Evolutionary conservation across 2,113 vertebrate genomes (phyloP), one percentile per base, ranked within the genome.

Genomic region (Oryzias celebensis): DNA sequence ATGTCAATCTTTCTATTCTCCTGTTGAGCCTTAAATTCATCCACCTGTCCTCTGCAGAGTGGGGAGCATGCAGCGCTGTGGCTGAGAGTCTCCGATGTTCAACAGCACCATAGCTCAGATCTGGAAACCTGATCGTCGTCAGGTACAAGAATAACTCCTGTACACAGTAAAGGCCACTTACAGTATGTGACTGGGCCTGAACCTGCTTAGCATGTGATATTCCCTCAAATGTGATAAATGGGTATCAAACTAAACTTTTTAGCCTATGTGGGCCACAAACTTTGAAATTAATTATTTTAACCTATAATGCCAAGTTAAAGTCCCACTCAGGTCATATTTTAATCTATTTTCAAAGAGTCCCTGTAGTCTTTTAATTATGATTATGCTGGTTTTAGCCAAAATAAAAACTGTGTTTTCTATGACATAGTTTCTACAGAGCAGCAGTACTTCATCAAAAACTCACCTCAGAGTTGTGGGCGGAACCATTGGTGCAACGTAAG

Each of bases 131-230:
- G 89, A 89, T 88, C 77, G 2, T 66, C 41, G 45, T 64, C 86
- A 89, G 85, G 86, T 88, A 88, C 82, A 74, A 82, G 83, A 90
- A 90, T 90, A 89, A 83, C 80, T 70, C 42, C 16, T 28, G 23
- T 15, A 46, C 54, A 22, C 64, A 5, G 67, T 45, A 18, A 79
- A 78, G 70, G 76, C 69, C 62, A 8, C 65, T 68, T 63, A 20
- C 20, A 20, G 20, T 20, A 48, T 22, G 52, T 64, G 84, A 81
- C 84, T 68, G 17, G 16, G 2, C 14, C 43, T n/a, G 17, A 48
- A 17, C 46, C 5, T 5, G 16, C 46, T 18, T 18, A n/a, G 8
- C 16, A 48, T 18, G n/a, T 48, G 4, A 36, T 36, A 36, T 10
- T 12, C 8, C 36, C 36, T 12, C 36, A 36, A 36, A 36, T 45